These are phyloP conservation scores for Labroides dimidiatus DNA, from an alignment of 2,797 vertebrate species.

Conservation along the genomic window DNA sequence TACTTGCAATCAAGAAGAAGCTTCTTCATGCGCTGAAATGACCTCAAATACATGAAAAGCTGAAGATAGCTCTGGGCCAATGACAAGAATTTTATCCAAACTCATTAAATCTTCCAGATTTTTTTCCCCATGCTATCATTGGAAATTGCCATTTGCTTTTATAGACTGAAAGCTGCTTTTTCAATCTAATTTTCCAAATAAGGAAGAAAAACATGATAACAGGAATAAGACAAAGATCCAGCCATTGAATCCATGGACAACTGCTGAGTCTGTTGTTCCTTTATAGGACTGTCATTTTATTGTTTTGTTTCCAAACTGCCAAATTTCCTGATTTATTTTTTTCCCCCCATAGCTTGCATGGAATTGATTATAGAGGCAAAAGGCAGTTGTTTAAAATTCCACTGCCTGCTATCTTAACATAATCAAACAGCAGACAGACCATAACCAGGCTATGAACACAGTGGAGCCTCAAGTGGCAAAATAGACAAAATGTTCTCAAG, in stretches of 20 bases:
- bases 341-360: background rate
- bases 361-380: background rate
- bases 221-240: background rate
- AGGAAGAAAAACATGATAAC: background rate
- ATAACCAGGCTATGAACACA: background rate
- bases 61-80: background rate
- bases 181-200: background rate
- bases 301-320: background rate
- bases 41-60: constrained; percentile 10
- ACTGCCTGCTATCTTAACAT: background rate
- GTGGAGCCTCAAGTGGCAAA: background rate
- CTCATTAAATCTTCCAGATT: background rate
- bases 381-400: background rate
- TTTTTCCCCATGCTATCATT: background rate
- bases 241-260: background rate
- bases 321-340: background rate
- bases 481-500: background rate
- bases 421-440: background rate
- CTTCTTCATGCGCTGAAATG: constrained; percentile 5
- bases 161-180: background rate
- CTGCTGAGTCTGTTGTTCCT: background rate
- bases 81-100: constrained; percentile 1
- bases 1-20: constrained; percentile 1
- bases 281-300: background rate
- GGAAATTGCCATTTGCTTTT: background rate